Evolutionary conservation across 2,113 vertebrate genomes (phyloP).

Genomic region (Oreotrochilus melanogaster): DNA sequence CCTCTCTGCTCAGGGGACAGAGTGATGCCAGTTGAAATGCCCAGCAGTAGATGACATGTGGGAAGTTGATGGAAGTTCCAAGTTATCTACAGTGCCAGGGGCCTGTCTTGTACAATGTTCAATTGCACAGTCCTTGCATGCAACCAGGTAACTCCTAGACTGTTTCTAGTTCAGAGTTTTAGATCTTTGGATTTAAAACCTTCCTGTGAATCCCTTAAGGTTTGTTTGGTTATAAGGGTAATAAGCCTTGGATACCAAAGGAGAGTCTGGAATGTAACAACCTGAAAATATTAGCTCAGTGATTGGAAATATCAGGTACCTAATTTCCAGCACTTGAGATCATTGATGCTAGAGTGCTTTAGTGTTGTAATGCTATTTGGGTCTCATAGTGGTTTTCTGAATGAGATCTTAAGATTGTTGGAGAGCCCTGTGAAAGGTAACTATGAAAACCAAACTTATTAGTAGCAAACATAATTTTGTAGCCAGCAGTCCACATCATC

Average conservation of each 20-base stretch:
- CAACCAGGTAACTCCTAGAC: not conserved
- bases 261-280: not conserved
- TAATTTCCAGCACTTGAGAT: not conserved
- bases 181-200: not conserved
- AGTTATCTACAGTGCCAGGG: not conserved
- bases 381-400: not conserved
- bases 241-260: not conserved
- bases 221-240: not conserved
- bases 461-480: not conserved
- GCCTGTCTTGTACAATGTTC: no score
- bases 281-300: not conserved
- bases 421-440: not conserved
- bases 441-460: not conserved
- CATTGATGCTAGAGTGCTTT: not conserved
- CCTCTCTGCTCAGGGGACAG: not conserved
- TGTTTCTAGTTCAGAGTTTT: not conserved
- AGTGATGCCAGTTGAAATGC: not conserved
- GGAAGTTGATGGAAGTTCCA: not conserved
- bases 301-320: not conserved
- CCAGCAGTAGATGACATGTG: fast-evolving
- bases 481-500: not conserved
- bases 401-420: not conserved
- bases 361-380: not conserved
- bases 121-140: not conserved
- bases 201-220: not conserved